A percentile compares a stretch with the other conserved stretches of the same genome.
Evolutionary conservation across 2,888 invertebrate species (phyloP).

Genomic region (Ctena decussata): DNA sequence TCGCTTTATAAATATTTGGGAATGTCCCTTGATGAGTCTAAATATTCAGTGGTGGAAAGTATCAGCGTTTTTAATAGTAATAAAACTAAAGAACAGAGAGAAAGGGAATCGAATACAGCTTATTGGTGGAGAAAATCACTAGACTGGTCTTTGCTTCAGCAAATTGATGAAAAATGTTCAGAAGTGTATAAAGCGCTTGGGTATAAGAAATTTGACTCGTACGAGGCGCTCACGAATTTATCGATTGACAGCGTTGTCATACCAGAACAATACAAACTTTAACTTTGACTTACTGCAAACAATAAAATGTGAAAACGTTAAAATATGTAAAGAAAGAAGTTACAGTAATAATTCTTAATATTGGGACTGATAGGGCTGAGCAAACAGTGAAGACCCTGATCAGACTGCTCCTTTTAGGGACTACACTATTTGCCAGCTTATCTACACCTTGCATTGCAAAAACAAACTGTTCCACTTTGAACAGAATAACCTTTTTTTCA

Average conservation of each 20-base stretch:
- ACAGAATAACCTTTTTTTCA: no score
- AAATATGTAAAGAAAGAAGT: no score
- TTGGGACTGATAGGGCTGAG: no score
- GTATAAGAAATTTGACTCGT: slow-evolving; percentile 1
- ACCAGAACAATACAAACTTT: slow-evolving; percentile 11
- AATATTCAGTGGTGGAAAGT: background rate
- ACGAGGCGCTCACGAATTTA: slow-evolving; percentile 4
- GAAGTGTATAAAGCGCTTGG: slow-evolving; percentile 29
- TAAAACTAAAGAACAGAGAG: background rate
- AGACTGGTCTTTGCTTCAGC: slow-evolving; percentile 15
- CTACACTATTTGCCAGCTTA: no score
- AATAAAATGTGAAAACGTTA: no score
- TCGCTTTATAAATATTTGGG: slow-evolving; percentile 36
- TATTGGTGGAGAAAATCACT: slow-evolving; percentile 35
- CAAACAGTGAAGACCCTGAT: no score
- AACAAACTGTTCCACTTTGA: no score
- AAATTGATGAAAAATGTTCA: slow-evolving; percentile 15
- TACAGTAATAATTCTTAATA: no score
- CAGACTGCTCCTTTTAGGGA: no score
- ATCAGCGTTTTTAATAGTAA: slow-evolving; percentile 7
- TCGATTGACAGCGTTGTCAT: slow-evolving; percentile 11
- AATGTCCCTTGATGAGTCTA: slow-evolving; percentile 23
- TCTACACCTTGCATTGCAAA: no score
- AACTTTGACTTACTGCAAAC: no score
- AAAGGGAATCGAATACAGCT: slow-evolving; percentile 23